phyloP scores from a whole-genome alignment of 2,113 vertebrate species.

The Campylorhamphus procurvoides region DNA sequence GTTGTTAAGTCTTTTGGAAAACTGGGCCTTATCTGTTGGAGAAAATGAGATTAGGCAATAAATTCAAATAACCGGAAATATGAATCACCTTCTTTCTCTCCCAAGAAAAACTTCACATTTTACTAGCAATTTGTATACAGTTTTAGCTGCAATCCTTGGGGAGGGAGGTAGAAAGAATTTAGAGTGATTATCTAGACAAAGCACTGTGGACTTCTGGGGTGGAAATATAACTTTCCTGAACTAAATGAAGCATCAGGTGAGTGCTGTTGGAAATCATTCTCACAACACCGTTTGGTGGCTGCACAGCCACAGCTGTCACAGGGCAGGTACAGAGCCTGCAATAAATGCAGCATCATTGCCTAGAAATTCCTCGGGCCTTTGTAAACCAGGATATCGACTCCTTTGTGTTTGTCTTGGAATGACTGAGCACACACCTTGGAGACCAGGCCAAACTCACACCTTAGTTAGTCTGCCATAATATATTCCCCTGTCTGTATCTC shows the following conservation, averaged over 20 bases:
- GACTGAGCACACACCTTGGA: neutral
- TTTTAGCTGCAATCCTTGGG: neutral
- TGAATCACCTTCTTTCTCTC: neutral
- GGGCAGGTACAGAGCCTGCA: neutral
- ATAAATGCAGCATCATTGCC: neutral
- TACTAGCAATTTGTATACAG: neutral
- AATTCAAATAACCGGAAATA: neutral
- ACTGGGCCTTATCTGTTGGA: neutral
- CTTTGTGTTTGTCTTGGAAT: neutral
- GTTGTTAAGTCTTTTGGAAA: neutral
- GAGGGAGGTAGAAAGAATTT: neutral
- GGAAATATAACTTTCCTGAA: neutral
- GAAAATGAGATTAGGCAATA: neutral
- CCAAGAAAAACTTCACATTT: neutral
- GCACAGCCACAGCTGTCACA: neutral
- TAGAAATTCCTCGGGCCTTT: neutral
- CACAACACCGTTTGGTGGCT: rapidly evolving
- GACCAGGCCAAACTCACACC: neutral
- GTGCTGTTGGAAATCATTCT: neutral
- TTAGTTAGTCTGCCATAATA: neutral
- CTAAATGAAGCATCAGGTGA: neutral
- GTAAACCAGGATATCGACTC: neutral
- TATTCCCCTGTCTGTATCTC: neutral
- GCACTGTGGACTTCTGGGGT: neutral
- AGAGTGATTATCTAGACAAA: neutral